phyloP scores from a whole-genome alignment of 2,797 vertebrate species.

The Champsocephalus gunnari region DNA sequence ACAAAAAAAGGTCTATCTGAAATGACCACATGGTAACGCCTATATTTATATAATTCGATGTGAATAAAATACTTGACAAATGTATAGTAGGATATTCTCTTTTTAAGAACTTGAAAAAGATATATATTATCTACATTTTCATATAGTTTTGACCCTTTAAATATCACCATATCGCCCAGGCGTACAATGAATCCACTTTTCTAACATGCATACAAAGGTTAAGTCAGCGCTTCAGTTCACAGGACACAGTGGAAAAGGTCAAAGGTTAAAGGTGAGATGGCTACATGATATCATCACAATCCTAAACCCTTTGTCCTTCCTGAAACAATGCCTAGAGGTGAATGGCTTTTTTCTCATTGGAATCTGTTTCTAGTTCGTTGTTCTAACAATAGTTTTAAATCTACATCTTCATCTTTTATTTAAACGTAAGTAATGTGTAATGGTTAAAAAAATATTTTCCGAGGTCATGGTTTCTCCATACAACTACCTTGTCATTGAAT shows the following conservation, averaged over 20 bases:
- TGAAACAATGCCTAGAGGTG: background rate
- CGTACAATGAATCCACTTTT: constrained; percentile 35
- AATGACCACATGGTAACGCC: too few species aligned
- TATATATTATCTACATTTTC: too few species aligned
- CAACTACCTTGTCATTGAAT: background rate
- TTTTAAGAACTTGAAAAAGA: too few species aligned
- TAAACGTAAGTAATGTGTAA: background rate
- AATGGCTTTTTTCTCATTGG: background rate
- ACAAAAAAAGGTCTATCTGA: too few species aligned
- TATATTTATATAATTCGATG: too few species aligned
- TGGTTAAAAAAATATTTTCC: background rate
- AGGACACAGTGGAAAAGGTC: constrained; percentile 11
- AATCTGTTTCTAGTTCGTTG: background rate
- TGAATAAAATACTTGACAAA: too few species aligned
- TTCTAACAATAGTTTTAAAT: constrained; percentile 1
- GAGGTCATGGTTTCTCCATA: background rate
- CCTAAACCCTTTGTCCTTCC: background rate
- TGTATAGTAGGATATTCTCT: too few species aligned
- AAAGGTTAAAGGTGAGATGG: constrained; percentile 37
- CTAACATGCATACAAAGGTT: constrained; percentile 13
- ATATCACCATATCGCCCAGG: too few species aligned
- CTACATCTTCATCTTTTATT: too few species aligned
- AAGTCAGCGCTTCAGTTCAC: constrained; percentile 52
- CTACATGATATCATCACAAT: constrained; percentile 19
- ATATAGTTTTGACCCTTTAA: too few species aligned